Percentiles rank a stretch among this genome's conserved stretches.
Conservation (phyloP, 2,797 vertebrate species). For the Malurus leucopterus region DNA sequence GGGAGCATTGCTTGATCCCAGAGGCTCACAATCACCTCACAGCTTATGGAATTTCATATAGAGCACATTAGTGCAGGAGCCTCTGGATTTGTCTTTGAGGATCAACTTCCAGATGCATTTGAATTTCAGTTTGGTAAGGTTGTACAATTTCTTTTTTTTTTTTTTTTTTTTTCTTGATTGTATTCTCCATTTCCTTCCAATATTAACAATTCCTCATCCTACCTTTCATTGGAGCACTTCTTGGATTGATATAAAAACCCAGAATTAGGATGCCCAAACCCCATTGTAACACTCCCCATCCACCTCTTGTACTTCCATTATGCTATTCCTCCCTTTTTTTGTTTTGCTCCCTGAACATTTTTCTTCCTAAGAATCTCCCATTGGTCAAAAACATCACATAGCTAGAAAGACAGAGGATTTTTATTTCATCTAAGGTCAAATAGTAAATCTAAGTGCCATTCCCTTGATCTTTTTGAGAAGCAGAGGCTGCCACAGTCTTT, state of each 20-base stretch:
- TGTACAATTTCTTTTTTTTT: background rate
- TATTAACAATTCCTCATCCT: background rate
- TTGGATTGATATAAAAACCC: background rate
- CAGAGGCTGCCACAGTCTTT: background rate
- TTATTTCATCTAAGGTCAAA: background rate
- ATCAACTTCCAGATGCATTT: background rate
- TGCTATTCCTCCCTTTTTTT: background rate
- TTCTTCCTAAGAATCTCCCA: background rate
- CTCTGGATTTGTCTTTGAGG: background rate
- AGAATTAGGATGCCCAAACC: background rate
- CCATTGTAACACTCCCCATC: background rate
- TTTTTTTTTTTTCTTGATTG: background rate
- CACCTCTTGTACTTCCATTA: background rate
- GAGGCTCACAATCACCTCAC: background rate
- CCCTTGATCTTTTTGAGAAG: background rate
- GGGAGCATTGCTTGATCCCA: background rate
- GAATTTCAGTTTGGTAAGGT: background rate
- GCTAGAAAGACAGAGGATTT: background rate
- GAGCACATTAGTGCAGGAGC: background rate
- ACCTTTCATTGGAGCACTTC: background rate
- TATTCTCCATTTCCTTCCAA: background rate
- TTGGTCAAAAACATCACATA: background rate
- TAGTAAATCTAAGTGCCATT: background rate
- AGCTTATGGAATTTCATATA: background rate
- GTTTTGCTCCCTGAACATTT: background rate